Conservation (phyloP, 2,888 invertebrate genomes). For the Chymomyza amoena region DNA sequence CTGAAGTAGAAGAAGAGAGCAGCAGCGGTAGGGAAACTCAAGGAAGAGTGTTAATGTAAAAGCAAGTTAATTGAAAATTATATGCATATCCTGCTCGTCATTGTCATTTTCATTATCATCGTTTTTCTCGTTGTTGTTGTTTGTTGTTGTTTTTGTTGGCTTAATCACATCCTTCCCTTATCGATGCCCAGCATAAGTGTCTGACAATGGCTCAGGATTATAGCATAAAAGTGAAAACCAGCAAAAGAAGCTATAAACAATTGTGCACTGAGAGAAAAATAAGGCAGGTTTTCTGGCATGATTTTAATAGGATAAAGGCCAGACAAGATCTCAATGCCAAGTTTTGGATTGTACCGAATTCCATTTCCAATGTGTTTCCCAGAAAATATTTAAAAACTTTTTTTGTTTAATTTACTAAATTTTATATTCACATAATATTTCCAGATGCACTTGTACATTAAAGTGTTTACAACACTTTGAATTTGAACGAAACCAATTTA, state of each 20-base stretch:
- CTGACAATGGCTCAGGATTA: slow-evolving; percentile 27
- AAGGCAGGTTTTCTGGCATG: too few relatives aligned
- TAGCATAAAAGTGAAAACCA: slow-evolving; percentile 17
- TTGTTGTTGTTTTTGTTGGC: slow-evolving; percentile 19
- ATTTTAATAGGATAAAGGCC: too few relatives aligned
- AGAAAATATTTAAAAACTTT: too few relatives aligned
- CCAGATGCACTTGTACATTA: too few relatives aligned
- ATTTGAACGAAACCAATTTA: too few relatives aligned
- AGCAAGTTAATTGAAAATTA: slow-evolving; percentile 33
- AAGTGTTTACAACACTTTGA: too few relatives aligned
- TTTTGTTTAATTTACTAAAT: too few relatives aligned
- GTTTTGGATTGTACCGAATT: too few relatives aligned
- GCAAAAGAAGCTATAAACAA: slow-evolving; percentile 5
- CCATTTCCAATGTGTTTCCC: too few relatives aligned
- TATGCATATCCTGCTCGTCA: slow-evolving; percentile 27
- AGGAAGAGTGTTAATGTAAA: slow-evolving; percentile 1
- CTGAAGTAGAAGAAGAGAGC: background rate
- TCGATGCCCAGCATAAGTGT: slow-evolving; percentile 34
- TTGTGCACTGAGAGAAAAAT: background rate
- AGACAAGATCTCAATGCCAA: too few relatives aligned
- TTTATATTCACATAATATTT: too few relatives aligned
- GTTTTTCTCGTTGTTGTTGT: slow-evolving; percentile 11
- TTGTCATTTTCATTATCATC: background rate
- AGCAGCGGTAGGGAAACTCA: background rate
- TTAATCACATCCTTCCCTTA: slow-evolving; percentile 44